Evolutionary conservation across 2,113 vertebrate genomes (phyloP), one percentile per base, ranked within the genome.

Genomic region (Struthio camelus): DNA sequence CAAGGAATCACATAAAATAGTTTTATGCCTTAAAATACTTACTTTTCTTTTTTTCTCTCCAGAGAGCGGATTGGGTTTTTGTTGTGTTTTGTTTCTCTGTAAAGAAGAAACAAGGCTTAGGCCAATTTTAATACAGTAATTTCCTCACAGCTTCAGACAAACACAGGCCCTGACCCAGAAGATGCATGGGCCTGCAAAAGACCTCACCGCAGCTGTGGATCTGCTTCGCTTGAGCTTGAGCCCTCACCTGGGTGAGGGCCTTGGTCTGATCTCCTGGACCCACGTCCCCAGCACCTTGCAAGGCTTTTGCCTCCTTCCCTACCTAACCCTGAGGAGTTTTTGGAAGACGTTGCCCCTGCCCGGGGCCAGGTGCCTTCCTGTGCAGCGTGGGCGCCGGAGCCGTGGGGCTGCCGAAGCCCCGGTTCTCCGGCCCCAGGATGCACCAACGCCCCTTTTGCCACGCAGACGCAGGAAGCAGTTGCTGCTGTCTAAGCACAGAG

Each of bases 401-500:
- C 1, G 11, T 5, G 19, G 9, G 32, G 36, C 9, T 9, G 0
- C 53, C 44, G 48, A 23, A 25, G 14, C 40, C 42, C 27, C 4
- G 6, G 12, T 75, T 78, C 50, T 40, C 54, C n/a, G 51, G 32
- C 28, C 76, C 0, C 0, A 80, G 91, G 40, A 93, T 32, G 64
- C 44, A 28, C 72, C 86, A 77, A 51, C 9, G 28, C 25, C 34
- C 0, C 0, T 76, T 61, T 56, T 91, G 38, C 56, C 88, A 65
- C 79, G 30, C 73, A 46, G 61, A 79, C 24, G 46, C 22, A 64
- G 85, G 79, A 71, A 96, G 93, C 38, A 82, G 56, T 89, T 4
- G 0, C 76, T 66, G 85, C 92, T 88, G 71, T 65, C 75, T 73
- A 85, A 87, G 90, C 90, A 84, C 51, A 66, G 87, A 64, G 78